Conservation (phyloP, 2,888 invertebrate species). For the Chelonus formosanus region DNA sequence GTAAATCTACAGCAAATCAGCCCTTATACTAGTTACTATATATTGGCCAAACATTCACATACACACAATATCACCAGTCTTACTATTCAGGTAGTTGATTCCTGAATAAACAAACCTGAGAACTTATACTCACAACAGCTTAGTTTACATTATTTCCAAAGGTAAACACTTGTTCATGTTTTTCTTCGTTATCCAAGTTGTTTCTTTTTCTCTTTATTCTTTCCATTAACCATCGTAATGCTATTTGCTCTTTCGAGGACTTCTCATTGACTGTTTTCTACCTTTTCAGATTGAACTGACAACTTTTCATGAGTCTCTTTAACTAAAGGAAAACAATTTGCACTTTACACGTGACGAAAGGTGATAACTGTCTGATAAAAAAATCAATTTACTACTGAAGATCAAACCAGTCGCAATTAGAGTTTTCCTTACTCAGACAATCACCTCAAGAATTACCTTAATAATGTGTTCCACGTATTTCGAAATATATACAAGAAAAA, state of each 20-base stretch:
- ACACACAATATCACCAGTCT: background rate
- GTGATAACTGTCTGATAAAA: background rate
- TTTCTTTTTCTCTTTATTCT: too few relatives aligned
- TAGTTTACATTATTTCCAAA: too few relatives aligned
- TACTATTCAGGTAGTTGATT: conserved; percentile 20
- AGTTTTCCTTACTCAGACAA: conserved; percentile 2
- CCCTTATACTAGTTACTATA: conserved; percentile 31
- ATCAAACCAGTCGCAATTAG: conserved; percentile 9
- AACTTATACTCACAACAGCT: conserved; percentile 1
- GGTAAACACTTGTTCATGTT: too few relatives aligned
- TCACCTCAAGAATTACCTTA: conserved; percentile 15
- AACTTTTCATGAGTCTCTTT: background rate
- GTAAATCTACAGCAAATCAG: conserved; percentile 6
- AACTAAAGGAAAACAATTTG: background rate
- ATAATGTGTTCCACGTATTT: conserved; percentile 24
- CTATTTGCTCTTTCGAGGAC: too few relatives aligned
- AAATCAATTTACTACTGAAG: conserved; percentile 3
- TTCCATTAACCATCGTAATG: too few relatives aligned
- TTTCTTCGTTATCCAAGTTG: too few relatives aligned
- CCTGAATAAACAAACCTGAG: conserved; percentile 9
- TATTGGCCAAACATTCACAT: conserved; percentile 8
- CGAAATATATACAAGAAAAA: conserved; percentile 33
- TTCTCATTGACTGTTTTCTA: too few relatives aligned
- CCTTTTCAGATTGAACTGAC: background rate
- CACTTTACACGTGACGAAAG: background rate